Evolutionary conservation across 2,797 vertebrate species (phyloP).

Genomic region (Oophaga sylvatica): DNA sequence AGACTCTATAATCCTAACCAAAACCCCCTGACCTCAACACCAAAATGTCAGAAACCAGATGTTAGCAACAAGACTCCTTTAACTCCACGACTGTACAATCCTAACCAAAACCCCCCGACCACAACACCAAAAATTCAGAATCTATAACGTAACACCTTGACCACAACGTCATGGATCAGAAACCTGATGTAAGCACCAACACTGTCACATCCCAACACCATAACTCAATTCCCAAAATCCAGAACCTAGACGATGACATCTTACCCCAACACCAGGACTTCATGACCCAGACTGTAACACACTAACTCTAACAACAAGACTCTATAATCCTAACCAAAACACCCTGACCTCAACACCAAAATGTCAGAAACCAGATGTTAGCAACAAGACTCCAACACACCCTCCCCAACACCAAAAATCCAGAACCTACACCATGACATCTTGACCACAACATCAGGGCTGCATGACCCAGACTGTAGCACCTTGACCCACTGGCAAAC

Average conservation of each 20-base stretch:
- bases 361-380: neutral
- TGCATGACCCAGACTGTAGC: too few species aligned
- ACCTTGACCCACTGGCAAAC: too few species aligned
- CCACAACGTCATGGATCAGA: neutral
- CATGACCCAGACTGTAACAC: neutral
- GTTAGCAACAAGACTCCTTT: too few species aligned
- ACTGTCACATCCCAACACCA: too few species aligned
- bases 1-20: too few species aligned
- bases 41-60: neutral
- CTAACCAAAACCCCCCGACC: neutral
- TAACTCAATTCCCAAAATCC: neutral
- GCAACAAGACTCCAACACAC: too few species aligned
- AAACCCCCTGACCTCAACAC: neutral
- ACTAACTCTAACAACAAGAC: neutral
- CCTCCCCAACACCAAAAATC: too few species aligned
- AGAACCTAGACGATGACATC: neutral
- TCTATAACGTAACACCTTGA: neutral
- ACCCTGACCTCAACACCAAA: neutral
- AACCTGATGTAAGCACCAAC: neutral
- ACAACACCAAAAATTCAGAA: neutral
- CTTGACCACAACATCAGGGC: too few species aligned
- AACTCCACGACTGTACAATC: too few species aligned
- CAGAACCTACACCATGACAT: too few species aligned
- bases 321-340: neutral
- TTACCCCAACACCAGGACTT: neutral